Base-by-base conservation (phyloP, 2,888 invertebrate genomes). In the Tipula lateralis region DNA sequence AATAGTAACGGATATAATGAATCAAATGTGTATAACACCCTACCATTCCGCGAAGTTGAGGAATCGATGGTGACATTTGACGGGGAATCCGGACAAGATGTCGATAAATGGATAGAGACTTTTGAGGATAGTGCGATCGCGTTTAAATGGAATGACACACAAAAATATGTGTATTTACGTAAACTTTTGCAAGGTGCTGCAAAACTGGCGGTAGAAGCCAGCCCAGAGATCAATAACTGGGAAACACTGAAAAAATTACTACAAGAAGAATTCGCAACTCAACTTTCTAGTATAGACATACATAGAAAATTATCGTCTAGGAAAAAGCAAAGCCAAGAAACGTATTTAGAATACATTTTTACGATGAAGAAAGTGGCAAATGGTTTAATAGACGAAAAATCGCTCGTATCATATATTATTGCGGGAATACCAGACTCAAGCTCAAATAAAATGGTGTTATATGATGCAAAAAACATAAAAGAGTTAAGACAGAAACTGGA, bases 161-260 rank as follows among this genome's bases (percentile, higher is more conserved):
- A 86, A 39, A 86, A 85, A 19, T 86, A 84, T 84, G 2, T 86
- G 1, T 85, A 85, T 83, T 81, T 83, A 0, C 84, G 85, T n/a
- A 84, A 85, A 66, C 84, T 85, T n/a, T 44, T 86, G 19, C 80
- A 9, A 84, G 85, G 84, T 24, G 84, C 85, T 0, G 84, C 84
- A 13, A 85, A 85, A 6, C 29, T 85, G 13, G 84, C 84, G 3
- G 66, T 85, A 0, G 85, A 84, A 36, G 36, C 36, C 5, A 36
- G 6, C 36, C 36, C 32, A 32, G 32, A 32, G 7, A 32, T 7
- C 7, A 32, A 32, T 32, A 32, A 32, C 7, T 32, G 32, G 36
- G 36, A 36, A 36, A 36, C 36, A 36, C 5, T 36, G 36, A 36
- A 36, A 32, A 32, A 32, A 32, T 32, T 32, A 32, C n/a, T n/a